A percentile compares a stretch with the other conserved stretches of the same genome.
These are phyloP conservation scores for Spondyliosoma cantharus DNA, from an alignment of 2,797 vertebrate genomes.

Conservation along the genomic window DNA sequence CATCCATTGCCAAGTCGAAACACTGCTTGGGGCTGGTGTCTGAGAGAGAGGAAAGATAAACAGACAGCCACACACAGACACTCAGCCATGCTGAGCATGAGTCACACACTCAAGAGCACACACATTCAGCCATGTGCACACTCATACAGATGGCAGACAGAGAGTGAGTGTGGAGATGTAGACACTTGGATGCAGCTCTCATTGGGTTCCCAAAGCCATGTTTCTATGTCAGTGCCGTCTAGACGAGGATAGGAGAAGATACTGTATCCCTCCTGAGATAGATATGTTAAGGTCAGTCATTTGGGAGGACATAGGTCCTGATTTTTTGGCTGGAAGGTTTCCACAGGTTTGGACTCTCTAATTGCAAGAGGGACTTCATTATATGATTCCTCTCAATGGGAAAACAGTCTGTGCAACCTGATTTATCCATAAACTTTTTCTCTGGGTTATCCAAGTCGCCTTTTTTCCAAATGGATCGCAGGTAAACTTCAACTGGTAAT, in stretches of 20 bases:
- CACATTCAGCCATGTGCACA: slow-evolving; percentile 74
- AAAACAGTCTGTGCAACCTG: slow-evolving; percentile 1
- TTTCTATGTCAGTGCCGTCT: slow-evolving; percentile 67
- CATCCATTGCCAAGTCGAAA: slow-evolving; percentile 61
- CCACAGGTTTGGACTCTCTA: background rate
- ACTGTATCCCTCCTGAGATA: slow-evolving; percentile 31
- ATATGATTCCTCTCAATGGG: background rate
- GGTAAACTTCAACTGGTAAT: background rate
- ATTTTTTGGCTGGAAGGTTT: slow-evolving; percentile 16
- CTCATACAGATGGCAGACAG: slow-evolving; percentile 76
- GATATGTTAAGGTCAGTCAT: slow-evolving; percentile 34
- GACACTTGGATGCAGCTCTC: slow-evolving; percentile 64
- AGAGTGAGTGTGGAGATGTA: slow-evolving; percentile 62
- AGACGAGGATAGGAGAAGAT: slow-evolving; percentile 51
- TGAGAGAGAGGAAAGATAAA: slow-evolving; percentile 70
- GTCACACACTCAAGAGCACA: slow-evolving; percentile 69
- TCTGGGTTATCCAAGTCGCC: background rate
- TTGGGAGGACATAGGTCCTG: slow-evolving; percentile 17
- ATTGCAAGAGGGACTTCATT: slow-evolving; percentile 19
- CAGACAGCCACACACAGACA: slow-evolving; percentile 65
- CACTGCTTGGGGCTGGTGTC: slow-evolving; percentile 60
- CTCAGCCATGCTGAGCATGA: slow-evolving; percentile 68
- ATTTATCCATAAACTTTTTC: background rate
- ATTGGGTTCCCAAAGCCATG: slow-evolving; percentile 55
- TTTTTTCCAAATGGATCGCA: slow-evolving; percentile 4